Conservation (phyloP, 2,888 invertebrate genomes). For the Acrobasis repandana region DNA sequence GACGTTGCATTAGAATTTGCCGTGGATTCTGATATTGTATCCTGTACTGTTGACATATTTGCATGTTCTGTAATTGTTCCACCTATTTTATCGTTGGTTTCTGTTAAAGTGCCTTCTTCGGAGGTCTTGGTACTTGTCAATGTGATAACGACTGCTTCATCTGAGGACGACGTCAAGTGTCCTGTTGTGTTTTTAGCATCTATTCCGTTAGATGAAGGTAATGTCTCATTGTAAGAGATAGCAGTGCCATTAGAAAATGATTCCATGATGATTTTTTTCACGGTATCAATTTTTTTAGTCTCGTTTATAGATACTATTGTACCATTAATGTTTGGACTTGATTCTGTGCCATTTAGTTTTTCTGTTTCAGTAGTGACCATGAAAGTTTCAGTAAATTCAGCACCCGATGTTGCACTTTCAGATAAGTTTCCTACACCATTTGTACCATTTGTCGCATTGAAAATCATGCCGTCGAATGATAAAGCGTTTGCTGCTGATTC, state of each 20-base stretch:
- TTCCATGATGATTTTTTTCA: background rate
- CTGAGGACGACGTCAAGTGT: background rate
- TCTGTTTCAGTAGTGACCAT: background rate
- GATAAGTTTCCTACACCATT: background rate
- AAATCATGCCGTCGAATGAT: background rate
- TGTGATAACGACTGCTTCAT: background rate
- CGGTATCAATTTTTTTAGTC: background rate
- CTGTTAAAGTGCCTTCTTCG: background rate
- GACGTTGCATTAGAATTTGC: background rate
- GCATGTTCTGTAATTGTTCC: background rate
- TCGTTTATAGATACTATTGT: background rate
- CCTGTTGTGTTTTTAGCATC: background rate
- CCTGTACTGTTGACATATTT: background rate
- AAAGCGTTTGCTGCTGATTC: conserved; percentile 11
- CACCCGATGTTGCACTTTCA: background rate
- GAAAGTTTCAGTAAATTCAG: background rate
- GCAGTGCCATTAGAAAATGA: background rate
- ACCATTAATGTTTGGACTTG: background rate
- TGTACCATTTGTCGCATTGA: conserved; percentile 7
- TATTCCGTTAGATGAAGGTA: background rate
- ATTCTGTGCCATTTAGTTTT: background rate
- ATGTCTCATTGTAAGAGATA: background rate
- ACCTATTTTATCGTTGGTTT: background rate
- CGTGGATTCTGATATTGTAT: background rate
- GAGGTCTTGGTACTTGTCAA: background rate